Conservation (phyloP, 1,140 invertebrate species). For the Patella vulgata region DNA sequence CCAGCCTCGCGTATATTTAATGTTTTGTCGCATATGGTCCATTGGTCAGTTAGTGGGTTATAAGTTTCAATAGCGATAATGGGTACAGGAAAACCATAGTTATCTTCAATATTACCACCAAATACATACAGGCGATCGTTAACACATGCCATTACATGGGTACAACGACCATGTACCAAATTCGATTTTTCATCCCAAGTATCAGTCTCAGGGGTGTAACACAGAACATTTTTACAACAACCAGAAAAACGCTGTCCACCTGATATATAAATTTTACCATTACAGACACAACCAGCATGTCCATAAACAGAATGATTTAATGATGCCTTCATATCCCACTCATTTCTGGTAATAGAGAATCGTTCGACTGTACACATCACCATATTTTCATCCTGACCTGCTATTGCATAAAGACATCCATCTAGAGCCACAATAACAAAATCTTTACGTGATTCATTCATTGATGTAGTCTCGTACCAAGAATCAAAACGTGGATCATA, state of each 20-base stretch:
- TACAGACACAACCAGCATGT: slow-evolving; percentile 58
- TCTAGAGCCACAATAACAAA: slow-evolving; percentile 60
- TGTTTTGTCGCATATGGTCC: slow-evolving; percentile 53
- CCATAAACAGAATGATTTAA: slow-evolving; percentile 58
- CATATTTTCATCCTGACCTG: slow-evolving; percentile 64
- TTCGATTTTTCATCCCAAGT: slow-evolving; percentile 54
- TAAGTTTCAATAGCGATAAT: slow-evolving; percentile 59
- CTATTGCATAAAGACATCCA: slow-evolving; percentile 58
- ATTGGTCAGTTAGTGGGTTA: slow-evolving; percentile 51
- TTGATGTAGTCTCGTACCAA: slow-evolving; percentile 64
- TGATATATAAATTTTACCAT: slow-evolving; percentile 55
- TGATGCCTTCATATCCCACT: slow-evolving; percentile 59
- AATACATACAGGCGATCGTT: slow-evolving; percentile 53
- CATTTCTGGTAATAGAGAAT: slow-evolving; percentile 58
- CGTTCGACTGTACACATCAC: slow-evolving; percentile 63
- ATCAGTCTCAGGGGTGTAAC: slow-evolving; percentile 50
- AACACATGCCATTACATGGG: slow-evolving; percentile 59
- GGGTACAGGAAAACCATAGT: slow-evolving; percentile 58
- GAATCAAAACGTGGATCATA: slow-evolving; percentile 65
- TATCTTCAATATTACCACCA: slow-evolving; percentile 62
- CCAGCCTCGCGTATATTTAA: slow-evolving; percentile 63
- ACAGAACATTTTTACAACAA: slow-evolving; percentile 52
- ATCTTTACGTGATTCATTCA: slow-evolving; percentile 65
- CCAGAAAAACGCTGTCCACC: slow-evolving; percentile 61
- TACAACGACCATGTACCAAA: slow-evolving; percentile 56